Percentiles rank a stretch among this genome's conserved stretches.
These are phyloP conservation scores for Eretmochelys imbricata DNA, from an alignment of 2,113 vertebrate species.

Conservation along the genomic window DNA sequence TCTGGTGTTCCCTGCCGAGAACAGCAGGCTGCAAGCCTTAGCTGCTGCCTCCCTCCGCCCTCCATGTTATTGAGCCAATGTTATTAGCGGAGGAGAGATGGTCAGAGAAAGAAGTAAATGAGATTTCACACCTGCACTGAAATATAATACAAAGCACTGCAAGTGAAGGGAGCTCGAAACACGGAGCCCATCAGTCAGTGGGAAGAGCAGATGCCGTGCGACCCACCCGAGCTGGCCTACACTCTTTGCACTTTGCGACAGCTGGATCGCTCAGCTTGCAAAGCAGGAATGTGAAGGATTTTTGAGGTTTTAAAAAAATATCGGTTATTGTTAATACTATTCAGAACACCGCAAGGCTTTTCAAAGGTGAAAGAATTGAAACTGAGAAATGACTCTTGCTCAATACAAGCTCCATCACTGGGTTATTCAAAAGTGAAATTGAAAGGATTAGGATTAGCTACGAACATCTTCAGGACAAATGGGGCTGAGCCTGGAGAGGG, in stretches of 20 bases:
- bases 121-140: background rate
- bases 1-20: background rate
- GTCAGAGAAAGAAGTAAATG: background rate
- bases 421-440: background rate
- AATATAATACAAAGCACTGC: background rate
- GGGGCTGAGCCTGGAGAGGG: background rate
- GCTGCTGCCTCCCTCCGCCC: background rate
- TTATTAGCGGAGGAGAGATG: background rate
- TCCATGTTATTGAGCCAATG: background rate
- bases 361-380: background rate
- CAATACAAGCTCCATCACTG: background rate
- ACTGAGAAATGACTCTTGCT: background rate
- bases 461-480: background rate
- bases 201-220: background rate
- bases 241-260: background rate
- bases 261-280: background rate
- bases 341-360: background rate
- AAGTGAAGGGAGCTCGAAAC: background rate
- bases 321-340: background rate
- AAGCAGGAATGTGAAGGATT: background rate
- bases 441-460: background rate
- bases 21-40: background rate
- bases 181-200: background rate
- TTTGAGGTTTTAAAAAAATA: background rate
- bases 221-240: background rate